Evolutionary conservation across 2,797 vertebrate genomes (phyloP), one percentile per base, ranked within the genome.

Genomic region (Chelmon rostratus): DNA sequence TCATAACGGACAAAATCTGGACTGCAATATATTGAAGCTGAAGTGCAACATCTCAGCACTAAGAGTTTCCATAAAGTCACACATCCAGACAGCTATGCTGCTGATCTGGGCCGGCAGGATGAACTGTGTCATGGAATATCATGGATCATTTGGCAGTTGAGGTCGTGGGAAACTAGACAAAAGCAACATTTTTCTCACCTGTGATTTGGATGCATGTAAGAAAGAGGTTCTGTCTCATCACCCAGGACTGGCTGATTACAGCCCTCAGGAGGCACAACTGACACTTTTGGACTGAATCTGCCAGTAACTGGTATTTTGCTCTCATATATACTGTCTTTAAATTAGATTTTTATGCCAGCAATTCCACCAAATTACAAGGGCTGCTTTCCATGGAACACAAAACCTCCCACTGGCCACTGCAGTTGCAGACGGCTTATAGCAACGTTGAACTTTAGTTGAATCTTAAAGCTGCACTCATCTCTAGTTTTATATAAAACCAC

Each of bases 31-130:
- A 83, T 77, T 80, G 50, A 86, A 64, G 66, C 57, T 81, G 44
- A 78, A 86, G 82, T 50, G 35, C 33, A 75, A 59, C 79, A 83
- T 85, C 44, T 65, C 52, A 62, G 49, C 35, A 35, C 71, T 78
- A 85, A 82, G 75, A 84, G 49, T 92, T 92, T 92, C 92, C 91
- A 91, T 83, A 64, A 63, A 69, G 82, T 87, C 79, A 86, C 65
- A 69, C 46, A 21, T 58, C 42, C 76, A 84, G 64, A 78, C 37
- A 57, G 56, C 58, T 44, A 40, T 54, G 40, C 52, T 53, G 72
- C 72, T 78, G 83, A 87, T 86, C 63, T 77, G 58, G 58, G 56
- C 73, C 84, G 85, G 85, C 62, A 80, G 78, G 68, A 71, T 73
- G 42, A 78, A 76, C 40, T 52, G 66, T 73, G 77, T 85, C 81